phyloP scores from a whole-genome alignment of 2,888 invertebrate genomes.

The Hirudinaria manillensis region DNA sequence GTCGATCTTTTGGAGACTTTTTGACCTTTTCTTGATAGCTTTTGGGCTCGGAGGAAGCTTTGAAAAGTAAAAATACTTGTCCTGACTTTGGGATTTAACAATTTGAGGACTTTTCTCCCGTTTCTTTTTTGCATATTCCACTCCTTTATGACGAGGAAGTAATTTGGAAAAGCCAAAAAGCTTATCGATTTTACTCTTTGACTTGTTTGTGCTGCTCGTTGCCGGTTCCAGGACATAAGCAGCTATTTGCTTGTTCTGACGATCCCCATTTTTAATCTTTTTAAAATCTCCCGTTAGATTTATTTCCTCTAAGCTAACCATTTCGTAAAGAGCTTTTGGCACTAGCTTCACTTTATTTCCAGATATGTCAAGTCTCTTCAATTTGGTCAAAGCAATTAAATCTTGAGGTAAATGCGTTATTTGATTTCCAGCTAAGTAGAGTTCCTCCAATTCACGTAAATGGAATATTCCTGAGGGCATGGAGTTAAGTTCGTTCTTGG shows the following conservation, averaged over 20 bases:
- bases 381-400: slow-evolving; percentile 44
- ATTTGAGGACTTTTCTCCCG: too few species aligned
- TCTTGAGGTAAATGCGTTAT: slow-evolving; percentile 48
- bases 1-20: background rate
- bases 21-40: background rate
- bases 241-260: background rate
- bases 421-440: slow-evolving; percentile 45
- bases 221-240: slow-evolving; percentile 1
- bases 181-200: too few species aligned
- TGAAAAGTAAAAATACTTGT: too few species aligned
- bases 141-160: too few species aligned
- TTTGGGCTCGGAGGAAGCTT: too few species aligned
- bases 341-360: slow-evolving; percentile 46
- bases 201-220: too few species aligned
- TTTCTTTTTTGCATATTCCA: too few species aligned
- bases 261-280: background rate
- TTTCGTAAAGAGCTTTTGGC: slow-evolving; percentile 46
- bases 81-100: too few species aligned
- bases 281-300: slow-evolving; percentile 46
- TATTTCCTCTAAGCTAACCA: slow-evolving; percentile 47
- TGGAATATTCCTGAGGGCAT: slow-evolving; percentile 48
- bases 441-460: slow-evolving; percentile 43
- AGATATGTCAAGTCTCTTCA: slow-evolving; percentile 47
- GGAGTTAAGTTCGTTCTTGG: slow-evolving; percentile 46
- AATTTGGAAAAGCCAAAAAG: too few species aligned